Conservation (phyloP, 2,797 vertebrate genomes). For the Pipistrellus kuhlii region DNA sequence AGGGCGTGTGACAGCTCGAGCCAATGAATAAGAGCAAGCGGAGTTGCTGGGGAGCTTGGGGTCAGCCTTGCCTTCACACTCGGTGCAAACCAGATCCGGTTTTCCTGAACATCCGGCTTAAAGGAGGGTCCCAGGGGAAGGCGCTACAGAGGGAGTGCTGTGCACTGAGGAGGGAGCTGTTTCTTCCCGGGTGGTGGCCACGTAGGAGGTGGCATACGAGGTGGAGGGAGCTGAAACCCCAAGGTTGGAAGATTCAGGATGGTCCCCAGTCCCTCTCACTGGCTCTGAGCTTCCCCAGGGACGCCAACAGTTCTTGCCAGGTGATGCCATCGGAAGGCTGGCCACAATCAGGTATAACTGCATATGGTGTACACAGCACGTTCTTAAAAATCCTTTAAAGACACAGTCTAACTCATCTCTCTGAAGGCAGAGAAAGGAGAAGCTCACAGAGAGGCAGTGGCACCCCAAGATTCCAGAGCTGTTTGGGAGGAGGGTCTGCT, state of each 20-base stretch:
- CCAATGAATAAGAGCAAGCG: background rate
- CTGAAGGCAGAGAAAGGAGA: slow-evolving; percentile 14
- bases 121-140: background rate
- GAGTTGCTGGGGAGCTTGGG: background rate
- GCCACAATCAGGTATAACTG: background rate
- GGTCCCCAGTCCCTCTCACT: background rate
- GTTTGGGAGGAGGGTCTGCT: background rate
- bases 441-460: background rate
- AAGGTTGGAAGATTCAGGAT: background rate
- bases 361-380: background rate
- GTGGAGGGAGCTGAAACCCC: background rate
- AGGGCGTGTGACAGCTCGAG: background rate
- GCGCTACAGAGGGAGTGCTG: background rate
- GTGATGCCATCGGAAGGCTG: background rate
- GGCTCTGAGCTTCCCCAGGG: background rate
- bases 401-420: background rate
- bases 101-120: background rate
- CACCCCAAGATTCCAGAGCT: background rate
- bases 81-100: background rate
- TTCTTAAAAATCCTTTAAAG: slow-evolving; percentile 42
- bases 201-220: background rate
- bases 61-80: background rate
- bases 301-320: background rate
- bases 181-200: background rate
- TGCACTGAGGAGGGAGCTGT: background rate